phyloP scores from a whole-genome alignment of 1,140 invertebrate genomes.

The Sogatella furcifera region DNA sequence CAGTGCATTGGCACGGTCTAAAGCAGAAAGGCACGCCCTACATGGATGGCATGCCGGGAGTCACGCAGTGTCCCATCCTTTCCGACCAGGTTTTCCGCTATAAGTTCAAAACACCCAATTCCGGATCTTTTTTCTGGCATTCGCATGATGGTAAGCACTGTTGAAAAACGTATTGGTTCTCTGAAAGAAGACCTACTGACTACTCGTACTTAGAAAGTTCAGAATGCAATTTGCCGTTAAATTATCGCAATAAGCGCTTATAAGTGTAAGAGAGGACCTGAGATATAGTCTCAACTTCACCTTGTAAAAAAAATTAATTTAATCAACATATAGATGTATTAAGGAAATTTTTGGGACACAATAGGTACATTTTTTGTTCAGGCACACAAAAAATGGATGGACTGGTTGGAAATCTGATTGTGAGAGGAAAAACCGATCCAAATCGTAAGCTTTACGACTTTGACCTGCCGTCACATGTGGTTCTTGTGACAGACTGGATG shows the following conservation, averaged over 20 bases:
- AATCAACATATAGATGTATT: too few species aligned
- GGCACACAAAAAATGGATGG: slow-evolving; percentile 42
- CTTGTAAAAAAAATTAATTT: too few species aligned
- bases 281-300: too few species aligned
- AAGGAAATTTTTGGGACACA: too few species aligned
- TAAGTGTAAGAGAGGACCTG: too few species aligned
- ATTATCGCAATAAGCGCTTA: too few species aligned
- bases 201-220: too few species aligned
- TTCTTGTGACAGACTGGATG: slow-evolving; percentile 42
- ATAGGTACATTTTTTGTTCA: slow-evolving; percentile 9
- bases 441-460: slow-evolving; percentile 35
- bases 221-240: too few species aligned
- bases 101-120: slow-evolving; percentile 19
- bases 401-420: slow-evolving; percentile 37
- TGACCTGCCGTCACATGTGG: slow-evolving; percentile 39
- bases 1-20: slow-evolving; percentile 40
- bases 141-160: slow-evolving; percentile 23
- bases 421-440: slow-evolving; percentile 33
- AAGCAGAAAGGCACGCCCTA: slow-evolving; percentile 34
- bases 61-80: slow-evolving; percentile 27
- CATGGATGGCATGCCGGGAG: slow-evolving; percentile 41
- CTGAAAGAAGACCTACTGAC: too few species aligned
- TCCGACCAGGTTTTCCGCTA: slow-evolving; percentile 22
- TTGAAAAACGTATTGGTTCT: too few species aligned
- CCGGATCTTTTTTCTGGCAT: slow-evolving; percentile 28